These are phyloP conservation scores for Cylindroiulus punctatus DNA, from an alignment of 2,888 invertebrate genomes.

Conservation along the genomic window DNA sequence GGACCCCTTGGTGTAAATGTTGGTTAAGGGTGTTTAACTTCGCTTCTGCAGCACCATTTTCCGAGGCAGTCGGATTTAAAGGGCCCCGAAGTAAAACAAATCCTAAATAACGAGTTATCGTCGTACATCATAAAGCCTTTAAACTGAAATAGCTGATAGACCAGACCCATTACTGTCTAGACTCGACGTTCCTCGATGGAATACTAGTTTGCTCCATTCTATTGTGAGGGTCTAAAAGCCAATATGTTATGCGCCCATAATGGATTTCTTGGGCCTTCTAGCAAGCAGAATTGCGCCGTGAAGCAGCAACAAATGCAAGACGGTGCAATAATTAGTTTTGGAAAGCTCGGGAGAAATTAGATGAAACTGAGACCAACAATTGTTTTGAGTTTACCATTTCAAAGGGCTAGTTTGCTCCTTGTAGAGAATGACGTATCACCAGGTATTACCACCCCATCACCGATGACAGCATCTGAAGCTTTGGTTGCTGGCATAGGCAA, in stretches of 20 bases:
- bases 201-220: neutral
- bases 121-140: neutral
- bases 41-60: neutral
- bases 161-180: slow-evolving; percentile 21
- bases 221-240: neutral
- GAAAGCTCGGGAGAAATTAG: neutral
- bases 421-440: neutral
- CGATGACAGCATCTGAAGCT: no score
- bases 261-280: slow-evolving; percentile 8
- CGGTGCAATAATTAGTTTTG: slow-evolving; percentile 17
- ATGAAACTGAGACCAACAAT: neutral
- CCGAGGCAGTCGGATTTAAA: slow-evolving; percentile 9
- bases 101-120: slow-evolving; percentile 5
- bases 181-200: slow-evolving; percentile 7
- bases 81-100: neutral
- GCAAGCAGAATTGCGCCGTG: neutral
- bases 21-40: neutral
- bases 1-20: neutral
- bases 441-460: no score
- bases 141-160: slow-evolving; percentile 17
- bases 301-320: neutral
- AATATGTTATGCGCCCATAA: slow-evolving; percentile 3
- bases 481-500: no score
- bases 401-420: no score
- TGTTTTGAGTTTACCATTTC: neutral